Conservation (phyloP, 37 sponge, comb jelly and placozoan genomes). For the Axinella damicornis region DNA sequence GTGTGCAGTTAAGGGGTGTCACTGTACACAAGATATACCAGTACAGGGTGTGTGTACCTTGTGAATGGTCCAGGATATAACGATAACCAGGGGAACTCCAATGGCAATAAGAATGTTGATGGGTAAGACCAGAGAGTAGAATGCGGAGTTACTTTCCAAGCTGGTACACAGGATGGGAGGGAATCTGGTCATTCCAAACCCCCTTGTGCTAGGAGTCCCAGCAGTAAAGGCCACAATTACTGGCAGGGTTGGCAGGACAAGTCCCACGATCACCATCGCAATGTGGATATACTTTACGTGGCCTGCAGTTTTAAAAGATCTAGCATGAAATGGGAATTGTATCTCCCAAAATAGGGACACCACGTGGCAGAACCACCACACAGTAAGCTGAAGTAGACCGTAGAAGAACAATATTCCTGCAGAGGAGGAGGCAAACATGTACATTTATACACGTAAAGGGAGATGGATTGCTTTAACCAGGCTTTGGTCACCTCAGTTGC, state of each 20-base stretch:
- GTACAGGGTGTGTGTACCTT: slow-evolving; percentile 42
- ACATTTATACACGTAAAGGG: not conserved
- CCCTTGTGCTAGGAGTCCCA: not conserved
- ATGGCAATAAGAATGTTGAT: not conserved
- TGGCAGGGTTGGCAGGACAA: slow-evolving; percentile 40
- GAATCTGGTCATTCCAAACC: not conserved
- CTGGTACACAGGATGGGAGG: slow-evolving; percentile 42
- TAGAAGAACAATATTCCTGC: slow-evolving; percentile 42
- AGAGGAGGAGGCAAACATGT: not conserved
- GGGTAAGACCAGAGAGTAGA: slow-evolving; percentile 47
- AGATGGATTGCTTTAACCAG: too few species aligned
- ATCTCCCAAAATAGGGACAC: slow-evolving; percentile 13
- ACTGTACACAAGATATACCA: too few species aligned
- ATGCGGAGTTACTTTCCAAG: not conserved
- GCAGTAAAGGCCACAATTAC: slow-evolving; percentile 2
- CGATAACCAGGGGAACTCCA: slow-evolving; percentile 50
- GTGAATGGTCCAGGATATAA: slow-evolving; percentile 37
- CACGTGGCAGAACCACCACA: slow-evolving; percentile 44
- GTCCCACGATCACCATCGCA: slow-evolving; percentile 9
- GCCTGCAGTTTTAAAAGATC: not conserved
- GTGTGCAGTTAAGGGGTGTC: too few species aligned
- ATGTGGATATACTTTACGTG: slow-evolving; percentile 46
- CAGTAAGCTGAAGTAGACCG: slow-evolving; percentile 19
- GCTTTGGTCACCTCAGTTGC: too few species aligned
- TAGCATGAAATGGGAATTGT: slow-evolving; percentile 42